phyloP scores from a whole-genome alignment of 1,140 invertebrate genomes.

The Drosophila sproati region DNA sequence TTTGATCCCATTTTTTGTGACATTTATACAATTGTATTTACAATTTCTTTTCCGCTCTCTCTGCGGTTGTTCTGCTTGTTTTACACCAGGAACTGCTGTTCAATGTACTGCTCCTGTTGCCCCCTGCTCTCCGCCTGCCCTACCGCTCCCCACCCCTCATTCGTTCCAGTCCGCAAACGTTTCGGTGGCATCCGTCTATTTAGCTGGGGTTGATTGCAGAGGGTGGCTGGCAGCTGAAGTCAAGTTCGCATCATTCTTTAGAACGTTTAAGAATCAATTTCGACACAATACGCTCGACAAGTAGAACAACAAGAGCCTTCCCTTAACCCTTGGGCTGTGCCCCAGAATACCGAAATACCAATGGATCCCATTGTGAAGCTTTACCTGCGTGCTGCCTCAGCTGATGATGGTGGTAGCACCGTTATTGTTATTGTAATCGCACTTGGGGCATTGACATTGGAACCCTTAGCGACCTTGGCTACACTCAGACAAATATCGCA shows the following conservation, averaged over 20 bases:
- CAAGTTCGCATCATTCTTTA: constrained; percentile 75
- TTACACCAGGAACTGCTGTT: constrained; percentile 53
- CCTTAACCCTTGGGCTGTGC: constrained; percentile 17
- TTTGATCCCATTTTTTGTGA: constrained; percentile 28
- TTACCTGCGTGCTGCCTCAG: constrained; percentile 12
- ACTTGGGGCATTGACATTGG: neutral
- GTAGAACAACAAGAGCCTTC: constrained; percentile 35
- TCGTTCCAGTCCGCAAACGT: constrained; percentile 4
- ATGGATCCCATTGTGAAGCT: constrained; percentile 51
- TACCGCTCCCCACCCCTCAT: constrained; percentile 4
- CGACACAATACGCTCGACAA: constrained; percentile 66
- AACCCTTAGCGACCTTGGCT: constrained; percentile 20
- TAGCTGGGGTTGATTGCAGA: constrained; percentile 9
- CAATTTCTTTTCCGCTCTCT: constrained; percentile 42
- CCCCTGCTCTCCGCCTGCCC: neutral
- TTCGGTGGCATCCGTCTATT: too few species aligned
- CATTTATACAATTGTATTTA: constrained; percentile 64
- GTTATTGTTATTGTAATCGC: neutral
- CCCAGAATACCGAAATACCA: constrained; percentile 50
- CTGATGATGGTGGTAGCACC: neutral
- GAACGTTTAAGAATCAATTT: constrained; percentile 79
- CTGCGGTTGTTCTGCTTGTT: constrained; percentile 31
- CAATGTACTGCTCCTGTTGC: constrained; percentile 53
- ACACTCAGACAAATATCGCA: neutral
- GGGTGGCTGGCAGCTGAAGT: constrained; percentile 37